Evolutionary conservation across 2,797 vertebrate species (phyloP).

Genomic region (Acanthornis magna): DNA sequence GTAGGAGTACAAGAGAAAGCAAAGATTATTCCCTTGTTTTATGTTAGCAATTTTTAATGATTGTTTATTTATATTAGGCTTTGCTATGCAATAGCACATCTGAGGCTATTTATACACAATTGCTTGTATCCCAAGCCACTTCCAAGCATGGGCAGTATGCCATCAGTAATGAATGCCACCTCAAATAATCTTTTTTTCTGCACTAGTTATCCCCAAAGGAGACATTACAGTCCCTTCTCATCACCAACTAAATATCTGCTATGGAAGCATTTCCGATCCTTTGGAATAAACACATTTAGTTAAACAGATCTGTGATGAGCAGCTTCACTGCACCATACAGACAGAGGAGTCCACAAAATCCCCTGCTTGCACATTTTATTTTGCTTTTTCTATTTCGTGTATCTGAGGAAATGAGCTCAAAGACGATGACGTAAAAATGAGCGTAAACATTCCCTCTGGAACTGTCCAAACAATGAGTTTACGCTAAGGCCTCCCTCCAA

Average conservation of each 20-base stretch:
- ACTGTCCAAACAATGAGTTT: neutral
- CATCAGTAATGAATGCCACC: conserved; percentile 24
- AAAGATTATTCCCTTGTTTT: conserved; percentile 37
- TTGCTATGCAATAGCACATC: conserved; percentile 37
- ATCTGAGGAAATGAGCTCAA: neutral
- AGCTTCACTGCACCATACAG: neutral
- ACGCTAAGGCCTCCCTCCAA: neutral
- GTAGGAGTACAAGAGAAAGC: conserved; percentile 5
- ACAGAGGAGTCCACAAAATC: neutral
- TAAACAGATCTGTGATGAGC: neutral
- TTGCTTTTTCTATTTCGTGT: neutral
- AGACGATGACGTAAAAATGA: neutral
- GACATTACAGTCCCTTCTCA: neutral
- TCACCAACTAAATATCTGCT: neutral
- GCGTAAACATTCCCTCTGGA: neutral
- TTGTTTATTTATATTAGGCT: conserved; percentile 46
- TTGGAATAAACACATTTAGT: neutral
- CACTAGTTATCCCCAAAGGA: neutral
- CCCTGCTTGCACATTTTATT: neutral
- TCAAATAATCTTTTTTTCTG: neutral
- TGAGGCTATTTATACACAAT: conserved; percentile 31
- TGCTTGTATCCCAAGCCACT: neutral
- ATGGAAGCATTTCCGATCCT: neutral
- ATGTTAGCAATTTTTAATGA: conserved; percentile 50
- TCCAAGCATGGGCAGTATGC: conserved; percentile 9